Base-by-base conservation (phyloP, 2,797 vertebrate genomes). In the Hydrophis major region DNA sequence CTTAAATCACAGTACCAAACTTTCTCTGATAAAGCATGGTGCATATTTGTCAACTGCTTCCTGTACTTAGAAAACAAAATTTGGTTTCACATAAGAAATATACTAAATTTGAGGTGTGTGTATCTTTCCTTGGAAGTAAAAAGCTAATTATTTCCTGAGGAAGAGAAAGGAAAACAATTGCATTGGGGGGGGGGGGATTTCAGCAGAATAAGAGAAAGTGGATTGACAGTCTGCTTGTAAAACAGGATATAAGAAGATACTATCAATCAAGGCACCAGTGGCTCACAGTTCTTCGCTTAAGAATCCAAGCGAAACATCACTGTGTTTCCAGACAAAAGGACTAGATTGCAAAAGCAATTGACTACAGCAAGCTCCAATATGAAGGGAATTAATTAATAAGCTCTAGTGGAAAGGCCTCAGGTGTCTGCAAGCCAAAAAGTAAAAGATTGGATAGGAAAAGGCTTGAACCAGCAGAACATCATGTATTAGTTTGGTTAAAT, bases 311-410 rank as follows among this genome's bases (percentile, higher is more conserved):
- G 3, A 0, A 0, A 87, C 95, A 47, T 13, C 0, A 1, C 0
- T 0, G 0, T 16, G 47, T 59, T 90, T 92, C 42, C 88, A 63
- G 89, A 92, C 1, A 1, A 88, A 93, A 8, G 20, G 91, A 57
- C 32, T 1, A 0, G 20, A 60, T 74, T 57, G 20, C 3, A 50
- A 50, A 92, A 89, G 0, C 25, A 83, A 94, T 37, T 94, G 78
- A n/a, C 28, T 93, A 55, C 2, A 93, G 90, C 0, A 3, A 53
- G 37, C 1, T 93, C 12, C 42, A 60, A 88, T 1, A 20, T 37
- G 89, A 5, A 3, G 56, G 93, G 92, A 94, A 92, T 92, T 94
- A 94, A 91, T 92, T 91, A 94, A 86, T 47, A 50, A 89, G 53
- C 8, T 89, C 86, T 37, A 83, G 47, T 61, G 4, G 50, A 37